Conservation (phyloP, 2,113 vertebrate genomes). For the Heloderma charlesbogerti region DNA sequence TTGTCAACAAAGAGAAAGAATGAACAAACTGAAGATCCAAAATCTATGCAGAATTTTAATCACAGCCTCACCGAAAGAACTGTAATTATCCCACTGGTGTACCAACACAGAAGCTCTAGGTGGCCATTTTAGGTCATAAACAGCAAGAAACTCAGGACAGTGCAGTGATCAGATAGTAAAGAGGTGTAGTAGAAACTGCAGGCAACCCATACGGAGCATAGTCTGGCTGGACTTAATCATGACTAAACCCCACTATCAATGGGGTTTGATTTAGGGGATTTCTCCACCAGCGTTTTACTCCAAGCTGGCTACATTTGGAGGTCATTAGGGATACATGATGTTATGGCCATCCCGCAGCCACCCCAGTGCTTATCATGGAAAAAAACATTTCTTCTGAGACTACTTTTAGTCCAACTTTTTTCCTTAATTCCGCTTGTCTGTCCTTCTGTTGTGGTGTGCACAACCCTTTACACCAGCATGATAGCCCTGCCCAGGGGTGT, state of each 20-base stretch:
- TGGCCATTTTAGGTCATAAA: not conserved
- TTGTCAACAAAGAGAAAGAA: constrained; percentile 38
- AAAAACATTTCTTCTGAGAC: too few relatives aligned
- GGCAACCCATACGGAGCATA: not conserved
- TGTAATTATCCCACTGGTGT: not conserved
- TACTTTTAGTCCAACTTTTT: too few relatives aligned
- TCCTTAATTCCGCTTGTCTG: too few relatives aligned
- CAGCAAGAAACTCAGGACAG: not conserved
- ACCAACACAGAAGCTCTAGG: not conserved
- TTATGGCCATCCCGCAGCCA: too few relatives aligned
- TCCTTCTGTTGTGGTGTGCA: too few relatives aligned
- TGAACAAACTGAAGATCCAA: constrained; percentile 31
- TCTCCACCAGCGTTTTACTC: too few relatives aligned
- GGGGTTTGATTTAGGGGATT: not conserved
- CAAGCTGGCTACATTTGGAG: too few relatives aligned
- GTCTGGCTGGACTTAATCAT: not conserved
- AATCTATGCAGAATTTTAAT: constrained; percentile 15
- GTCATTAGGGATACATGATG: too few relatives aligned
- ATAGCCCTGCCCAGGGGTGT: too few relatives aligned
- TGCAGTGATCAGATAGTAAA: not conserved
- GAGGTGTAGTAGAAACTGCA: not conserved
- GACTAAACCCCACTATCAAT: not conserved
- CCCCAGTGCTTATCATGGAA: too few relatives aligned
- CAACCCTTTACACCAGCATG: too few relatives aligned
- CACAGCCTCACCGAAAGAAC: not conserved